Conservation (phyloP, 1,140 invertebrate genomes). For the Lasaia peninsularis region DNA sequence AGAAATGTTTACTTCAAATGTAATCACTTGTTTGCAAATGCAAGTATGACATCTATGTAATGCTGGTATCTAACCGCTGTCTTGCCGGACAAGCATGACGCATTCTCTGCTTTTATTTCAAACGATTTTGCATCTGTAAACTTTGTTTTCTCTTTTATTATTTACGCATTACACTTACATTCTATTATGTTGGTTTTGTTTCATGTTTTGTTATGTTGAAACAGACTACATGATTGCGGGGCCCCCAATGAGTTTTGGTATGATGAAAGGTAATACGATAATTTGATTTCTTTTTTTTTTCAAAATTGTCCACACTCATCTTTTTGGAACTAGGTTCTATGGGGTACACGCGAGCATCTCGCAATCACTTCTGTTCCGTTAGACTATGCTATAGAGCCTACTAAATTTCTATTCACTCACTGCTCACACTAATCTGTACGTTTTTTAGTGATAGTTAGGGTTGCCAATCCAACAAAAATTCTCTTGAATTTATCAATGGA, state of each 20-base stretch:
- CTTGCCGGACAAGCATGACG: slow-evolving; percentile 60
- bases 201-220: slow-evolving; percentile 80
- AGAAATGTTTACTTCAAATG: slow-evolving; percentile 3
- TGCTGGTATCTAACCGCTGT: slow-evolving; percentile 64
- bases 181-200: slow-evolving; percentile 77
- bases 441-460: slow-evolving; percentile 10
- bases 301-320: slow-evolving; percentile 55
- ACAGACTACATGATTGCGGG: slow-evolving; percentile 86
- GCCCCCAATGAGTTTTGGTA: slow-evolving; percentile 86
- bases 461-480: not conserved
- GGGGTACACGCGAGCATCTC: slow-evolving; percentile 41
- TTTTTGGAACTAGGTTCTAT: slow-evolving; percentile 56
- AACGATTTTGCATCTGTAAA: slow-evolving; percentile 60
- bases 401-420: slow-evolving; percentile 49
- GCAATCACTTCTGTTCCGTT: slow-evolving; percentile 39
- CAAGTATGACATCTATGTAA: slow-evolving; percentile 14
- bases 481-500: not conserved
- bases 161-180: slow-evolving; percentile 60
- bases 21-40: not conserved
- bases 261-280: slow-evolving; percentile 84
- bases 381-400: slow-evolving; percentile 56
- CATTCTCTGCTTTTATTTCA: slow-evolving; percentile 56
- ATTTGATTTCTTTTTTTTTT: slow-evolving; percentile 55
- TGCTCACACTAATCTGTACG: slow-evolving; percentile 48
- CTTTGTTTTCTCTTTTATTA: slow-evolving; percentile 47